phyloP scores from a whole-genome alignment of 2,888 invertebrate species.

The Orthosia incerta region DNA sequence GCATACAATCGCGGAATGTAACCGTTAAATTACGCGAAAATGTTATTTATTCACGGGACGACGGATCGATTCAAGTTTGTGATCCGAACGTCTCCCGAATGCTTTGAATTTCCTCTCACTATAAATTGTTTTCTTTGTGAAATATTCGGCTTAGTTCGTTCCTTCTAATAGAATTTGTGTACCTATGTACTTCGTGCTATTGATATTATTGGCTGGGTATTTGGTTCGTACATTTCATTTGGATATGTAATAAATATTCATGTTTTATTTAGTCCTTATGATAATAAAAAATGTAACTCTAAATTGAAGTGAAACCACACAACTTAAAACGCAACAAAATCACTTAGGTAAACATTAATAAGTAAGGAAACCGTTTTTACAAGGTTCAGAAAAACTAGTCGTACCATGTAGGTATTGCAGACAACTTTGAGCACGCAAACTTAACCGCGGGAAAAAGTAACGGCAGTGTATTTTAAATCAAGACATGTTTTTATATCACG shows the following conservation, averaged over 20 bases:
- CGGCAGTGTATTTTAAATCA: slow-evolving; percentile 53
- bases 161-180: slow-evolving; percentile 51
- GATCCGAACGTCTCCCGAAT: slow-evolving; percentile 64
- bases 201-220: slow-evolving; percentile 32
- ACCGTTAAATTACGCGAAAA: slow-evolving; percentile 81
- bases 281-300: no score
- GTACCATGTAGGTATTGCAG: slow-evolving; percentile 34
- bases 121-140: slow-evolving; percentile 68
- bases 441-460: slow-evolving; percentile 51
- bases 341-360: neutral
- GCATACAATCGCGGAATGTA: slow-evolving; percentile 79
- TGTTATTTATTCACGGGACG: slow-evolving; percentile 78
- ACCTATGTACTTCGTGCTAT: slow-evolving; percentile 24
- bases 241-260: neutral
- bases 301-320: slow-evolving; percentile 9
- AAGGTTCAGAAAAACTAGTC: slow-evolving; percentile 36
- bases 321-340: slow-evolving; percentile 22
- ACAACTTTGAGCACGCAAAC: slow-evolving; percentile 44
- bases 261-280: neutral
- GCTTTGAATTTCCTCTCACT: slow-evolving; percentile 63
- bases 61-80: slow-evolving; percentile 76
- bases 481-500: slow-evolving; percentile 50
- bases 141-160: slow-evolving; percentile 57
- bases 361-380: slow-evolving; percentile 25
- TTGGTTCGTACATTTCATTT: slow-evolving; percentile 11